phyloP scores from a whole-genome alignment of 2,797 vertebrate species.

The Channa striata region DNA sequence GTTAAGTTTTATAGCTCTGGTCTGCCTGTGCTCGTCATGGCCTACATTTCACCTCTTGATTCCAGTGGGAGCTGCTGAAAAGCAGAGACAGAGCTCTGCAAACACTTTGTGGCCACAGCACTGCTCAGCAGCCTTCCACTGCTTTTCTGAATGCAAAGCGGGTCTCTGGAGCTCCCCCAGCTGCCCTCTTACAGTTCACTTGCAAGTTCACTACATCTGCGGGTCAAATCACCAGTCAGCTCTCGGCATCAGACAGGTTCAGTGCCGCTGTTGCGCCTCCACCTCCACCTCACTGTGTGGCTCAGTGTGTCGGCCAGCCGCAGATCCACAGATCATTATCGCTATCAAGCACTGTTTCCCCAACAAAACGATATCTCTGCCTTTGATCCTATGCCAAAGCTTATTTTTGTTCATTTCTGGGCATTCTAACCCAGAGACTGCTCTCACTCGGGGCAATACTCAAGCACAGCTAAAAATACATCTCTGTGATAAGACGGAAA shows the following conservation, averaged over 20 bases:
- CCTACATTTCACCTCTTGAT: conserved; percentile 68
- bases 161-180: conserved; percentile 17
- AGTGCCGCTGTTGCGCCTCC: conserved; percentile 20
- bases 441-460: conserved; percentile 48
- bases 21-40: conserved; percentile 54
- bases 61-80: conserved; percentile 51
- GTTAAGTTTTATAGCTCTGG: conserved; percentile 53
- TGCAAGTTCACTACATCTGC: conserved; percentile 47
- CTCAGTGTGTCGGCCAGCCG: conserved; percentile 51
- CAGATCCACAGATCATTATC: conserved; percentile 75
- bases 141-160: conserved; percentile 57
- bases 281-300: conserved; percentile 54
- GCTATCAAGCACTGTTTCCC: conserved; percentile 71
- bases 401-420: conserved; percentile 69
- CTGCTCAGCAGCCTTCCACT: conserved; percentile 19
- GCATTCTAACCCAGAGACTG: conserved; percentile 59
- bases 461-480: conserved; percentile 59
- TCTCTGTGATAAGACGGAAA: conserved; percentile 55
- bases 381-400: conserved; percentile 75
- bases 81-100: conserved; percentile 48
- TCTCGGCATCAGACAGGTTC: conserved; percentile 23
- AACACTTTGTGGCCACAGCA: conserved; percentile 52
- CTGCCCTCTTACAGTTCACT: conserved; percentile 52
- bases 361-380: conserved; percentile 68
- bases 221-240: conserved; percentile 46